Conservation (phyloP, 1,140 invertebrate genomes). For the Atta texana region DNA sequence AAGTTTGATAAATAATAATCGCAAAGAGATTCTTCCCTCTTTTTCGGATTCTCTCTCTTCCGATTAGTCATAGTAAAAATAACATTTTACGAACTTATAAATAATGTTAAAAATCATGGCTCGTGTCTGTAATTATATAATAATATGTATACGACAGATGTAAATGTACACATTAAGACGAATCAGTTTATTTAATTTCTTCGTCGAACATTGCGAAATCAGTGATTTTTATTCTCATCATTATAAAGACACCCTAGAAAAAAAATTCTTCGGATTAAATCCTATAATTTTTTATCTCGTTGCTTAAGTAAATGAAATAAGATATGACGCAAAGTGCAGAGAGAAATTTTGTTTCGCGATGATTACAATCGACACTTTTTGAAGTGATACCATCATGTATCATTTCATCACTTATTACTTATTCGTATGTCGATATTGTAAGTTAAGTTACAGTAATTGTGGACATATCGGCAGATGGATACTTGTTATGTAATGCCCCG, state of each 20-base stretch:
- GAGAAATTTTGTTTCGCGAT: not conserved
- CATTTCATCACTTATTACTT: not conserved
- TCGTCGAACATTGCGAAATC: not conserved
- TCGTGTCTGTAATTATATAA: slow-evolving; percentile 70
- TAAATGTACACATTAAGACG: slow-evolving; percentile 61
- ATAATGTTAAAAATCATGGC: slow-evolving; percentile 75
- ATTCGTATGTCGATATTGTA: slow-evolving; percentile 66
- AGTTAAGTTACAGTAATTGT: slow-evolving; percentile 65
- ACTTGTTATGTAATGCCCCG: slow-evolving; percentile 65
- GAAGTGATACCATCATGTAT: not conserved
- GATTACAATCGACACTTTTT: not conserved
- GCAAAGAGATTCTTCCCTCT: slow-evolving; percentile 60
- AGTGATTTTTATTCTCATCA: not conserved
- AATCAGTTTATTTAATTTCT: not conserved
- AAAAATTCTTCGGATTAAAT: not conserved
- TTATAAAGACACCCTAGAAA: not conserved
- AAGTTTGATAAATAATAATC: slow-evolving; percentile 77
- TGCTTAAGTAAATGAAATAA: not conserved
- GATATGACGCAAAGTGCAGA: not conserved
- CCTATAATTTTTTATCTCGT: not conserved
- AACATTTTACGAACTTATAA: slow-evolving; percentile 72
- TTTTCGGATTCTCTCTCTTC: slow-evolving; percentile 66
- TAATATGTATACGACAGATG: slow-evolving; percentile 66
- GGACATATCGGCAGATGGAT: slow-evolving; percentile 44
- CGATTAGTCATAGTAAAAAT: slow-evolving; percentile 71